Base-by-base conservation (phyloP, 2,797 vertebrate genomes). In the Mormyrus hasselquistii region DNA sequence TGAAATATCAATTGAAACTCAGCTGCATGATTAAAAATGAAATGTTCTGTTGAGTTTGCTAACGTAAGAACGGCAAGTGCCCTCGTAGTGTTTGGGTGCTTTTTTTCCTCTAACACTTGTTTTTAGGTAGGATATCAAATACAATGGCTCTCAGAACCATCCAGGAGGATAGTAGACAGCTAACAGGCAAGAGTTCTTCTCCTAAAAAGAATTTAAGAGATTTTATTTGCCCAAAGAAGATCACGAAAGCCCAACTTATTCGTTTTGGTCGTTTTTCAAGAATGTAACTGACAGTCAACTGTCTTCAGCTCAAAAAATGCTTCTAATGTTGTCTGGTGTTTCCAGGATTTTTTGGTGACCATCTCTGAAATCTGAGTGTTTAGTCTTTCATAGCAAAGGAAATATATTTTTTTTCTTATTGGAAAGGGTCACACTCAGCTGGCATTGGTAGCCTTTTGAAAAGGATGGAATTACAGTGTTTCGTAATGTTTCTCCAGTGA, bases 341-440 rank as follows among this genome's bases (percentile, higher is more conserved):
- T 44, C 14, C 73, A 44, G 73, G 34, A 79, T 79, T 8, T 73
- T n/a, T 79, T 79, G 73, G 73, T 47, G 41, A 41, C 16, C 73
- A 8, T 19, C 38, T 41, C 73, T 79, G 73, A 79, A 44, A 8
- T 79, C 38, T 44, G 49, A 79, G 19, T 88, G 87, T 88, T 88
- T 79, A 88, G 87, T 88, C 87, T 79, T 38, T 88, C 44, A 79
- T 52, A 53, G 25, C 12, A 76, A 25, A 53, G 19, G 49, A 76
- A 88, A 55, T 79, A 79, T n/a, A 8, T 3, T 19, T 16, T 76
- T 79, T 44, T 44, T 44, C 38, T 41, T 69, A 34, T 14, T 69
- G 62, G 62, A 69, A 69, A 69, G 62, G 1, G 62, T 5, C 10
- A 10, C 25, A 69, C 34, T 38, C 2, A 79, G 73, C 38, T 79